Evolutionary conservation across 1,140 invertebrate species (phyloP).

Genomic region (Arctopsyche grandis): DNA sequence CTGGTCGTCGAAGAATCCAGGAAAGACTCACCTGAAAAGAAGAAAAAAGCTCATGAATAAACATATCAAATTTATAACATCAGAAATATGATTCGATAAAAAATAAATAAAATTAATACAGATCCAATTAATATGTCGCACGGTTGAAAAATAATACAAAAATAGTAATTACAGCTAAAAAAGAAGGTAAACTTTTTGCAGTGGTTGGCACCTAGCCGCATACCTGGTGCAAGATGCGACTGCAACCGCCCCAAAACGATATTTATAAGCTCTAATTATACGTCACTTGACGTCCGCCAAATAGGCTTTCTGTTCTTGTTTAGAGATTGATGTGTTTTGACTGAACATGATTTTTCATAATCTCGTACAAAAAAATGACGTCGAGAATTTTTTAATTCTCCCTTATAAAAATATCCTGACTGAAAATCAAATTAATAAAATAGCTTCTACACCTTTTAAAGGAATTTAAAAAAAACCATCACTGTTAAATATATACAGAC

Average conservation of each 20-base stretch:
- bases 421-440: too few relatives aligned
- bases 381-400: neutral
- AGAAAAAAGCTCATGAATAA: neutral
- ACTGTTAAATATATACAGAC: too few relatives aligned
- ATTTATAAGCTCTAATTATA: slow-evolving; percentile 44
- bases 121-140: too few relatives aligned
- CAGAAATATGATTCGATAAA: neutral
- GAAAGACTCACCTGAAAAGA: neutral
- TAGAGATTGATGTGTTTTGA: slow-evolving; percentile 39
- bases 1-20: neutral
- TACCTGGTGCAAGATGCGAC: slow-evolving; percentile 6
- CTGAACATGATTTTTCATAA: slow-evolving; percentile 20
- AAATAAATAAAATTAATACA: too few relatives aligned
- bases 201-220: neutral
- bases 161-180: too few relatives aligned
- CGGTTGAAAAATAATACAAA: too few relatives aligned
- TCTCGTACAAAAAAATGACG: neutral
- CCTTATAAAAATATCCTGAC: neutral
- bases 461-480: too few relatives aligned
- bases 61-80: neutral
- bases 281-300: slow-evolving; percentile 25
- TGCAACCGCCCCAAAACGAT: neutral
- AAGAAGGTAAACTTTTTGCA: neutral
- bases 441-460: too few relatives aligned
- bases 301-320: slow-evolving; percentile 19